Evolutionary conservation across 2,888 invertebrate genomes (phyloP).

Genomic region (Diarsia brunnea): DNA sequence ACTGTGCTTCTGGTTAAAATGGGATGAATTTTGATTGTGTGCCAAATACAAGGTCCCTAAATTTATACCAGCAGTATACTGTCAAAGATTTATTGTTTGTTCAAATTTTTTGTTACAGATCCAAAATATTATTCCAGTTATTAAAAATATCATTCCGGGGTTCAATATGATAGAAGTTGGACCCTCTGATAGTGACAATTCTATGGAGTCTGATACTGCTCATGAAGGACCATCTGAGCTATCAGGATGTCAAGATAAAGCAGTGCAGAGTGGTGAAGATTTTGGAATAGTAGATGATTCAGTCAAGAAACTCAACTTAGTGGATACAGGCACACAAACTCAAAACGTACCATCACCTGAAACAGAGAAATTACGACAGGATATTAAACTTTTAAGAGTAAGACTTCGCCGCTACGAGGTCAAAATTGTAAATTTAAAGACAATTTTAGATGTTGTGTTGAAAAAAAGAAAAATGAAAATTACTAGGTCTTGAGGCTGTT

Average conservation of each 20-base stretch:
- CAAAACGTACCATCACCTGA: background rate
- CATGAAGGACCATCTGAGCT: background rate
- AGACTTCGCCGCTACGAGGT: slow-evolving; percentile 11
- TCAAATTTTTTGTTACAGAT: background rate
- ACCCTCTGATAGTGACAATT: slow-evolving; percentile 6
- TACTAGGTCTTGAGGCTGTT: background rate
- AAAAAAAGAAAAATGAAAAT: slow-evolving; percentile 8
- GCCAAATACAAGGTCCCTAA: background rate
- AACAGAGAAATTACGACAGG: slow-evolving; percentile 3
- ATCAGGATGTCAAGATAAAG: background rate
- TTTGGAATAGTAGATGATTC: background rate
- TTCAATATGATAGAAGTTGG: slow-evolving; percentile 1
- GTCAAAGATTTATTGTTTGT: background rate
- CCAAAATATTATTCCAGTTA: background rate
- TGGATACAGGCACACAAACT: slow-evolving; percentile 8
- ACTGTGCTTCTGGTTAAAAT: background rate
- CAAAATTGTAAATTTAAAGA: slow-evolving; percentile 8
- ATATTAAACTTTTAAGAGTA: background rate
- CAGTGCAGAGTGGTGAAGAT: background rate
- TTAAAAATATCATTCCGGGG: background rate
- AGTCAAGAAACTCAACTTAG: background rate
- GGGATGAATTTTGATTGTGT: background rate
- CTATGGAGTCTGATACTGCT: background rate
- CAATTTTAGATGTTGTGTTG: slow-evolving; percentile 1
- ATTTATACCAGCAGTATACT: background rate